These are phyloP conservation scores for Pseudochirops corinnae DNA, from an alignment of 2,797 vertebrate species.

Conservation along the genomic window DNA sequence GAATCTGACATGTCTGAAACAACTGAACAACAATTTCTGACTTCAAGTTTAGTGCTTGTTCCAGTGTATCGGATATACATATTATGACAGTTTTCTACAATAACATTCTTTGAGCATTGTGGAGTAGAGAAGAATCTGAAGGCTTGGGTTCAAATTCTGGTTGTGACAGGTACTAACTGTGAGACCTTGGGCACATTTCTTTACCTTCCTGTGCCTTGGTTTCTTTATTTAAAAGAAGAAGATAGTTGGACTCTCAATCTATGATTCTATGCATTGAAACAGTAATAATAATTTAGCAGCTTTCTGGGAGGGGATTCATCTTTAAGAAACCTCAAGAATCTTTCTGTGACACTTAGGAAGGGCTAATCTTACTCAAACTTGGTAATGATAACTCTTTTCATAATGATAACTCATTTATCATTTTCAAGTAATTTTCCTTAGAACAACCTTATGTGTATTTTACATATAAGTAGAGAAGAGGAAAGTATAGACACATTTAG, in stretches of 20 bases:
- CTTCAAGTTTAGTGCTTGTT: neutral
- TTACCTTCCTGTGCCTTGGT: neutral
- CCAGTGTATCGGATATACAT: too few species aligned
- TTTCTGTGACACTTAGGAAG: neutral
- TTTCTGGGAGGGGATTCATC: neutral
- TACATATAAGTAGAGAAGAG: neutral
- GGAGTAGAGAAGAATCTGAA: neutral
- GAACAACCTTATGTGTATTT: neutral
- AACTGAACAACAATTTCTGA: neutral
- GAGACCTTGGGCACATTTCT: neutral
- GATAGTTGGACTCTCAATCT: neutral
- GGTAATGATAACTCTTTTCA: neutral
- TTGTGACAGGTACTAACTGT: neutral
- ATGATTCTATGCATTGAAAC: neutral
- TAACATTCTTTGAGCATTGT: neutral
- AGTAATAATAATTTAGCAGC: neutral
- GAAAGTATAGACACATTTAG: neutral
- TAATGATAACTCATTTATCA: neutral
- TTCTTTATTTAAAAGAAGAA: neutral
- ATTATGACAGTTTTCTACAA: neutral
- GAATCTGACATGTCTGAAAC: neutral
- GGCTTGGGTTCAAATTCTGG: neutral
- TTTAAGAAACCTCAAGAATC: neutral
- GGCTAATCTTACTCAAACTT: neutral
- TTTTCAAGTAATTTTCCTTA: neutral